These are phyloP conservation scores for Pyrgilauda ruficollis DNA, from an alignment of 2,113 vertebrate genomes.

Conservation along the genomic window DNA sequence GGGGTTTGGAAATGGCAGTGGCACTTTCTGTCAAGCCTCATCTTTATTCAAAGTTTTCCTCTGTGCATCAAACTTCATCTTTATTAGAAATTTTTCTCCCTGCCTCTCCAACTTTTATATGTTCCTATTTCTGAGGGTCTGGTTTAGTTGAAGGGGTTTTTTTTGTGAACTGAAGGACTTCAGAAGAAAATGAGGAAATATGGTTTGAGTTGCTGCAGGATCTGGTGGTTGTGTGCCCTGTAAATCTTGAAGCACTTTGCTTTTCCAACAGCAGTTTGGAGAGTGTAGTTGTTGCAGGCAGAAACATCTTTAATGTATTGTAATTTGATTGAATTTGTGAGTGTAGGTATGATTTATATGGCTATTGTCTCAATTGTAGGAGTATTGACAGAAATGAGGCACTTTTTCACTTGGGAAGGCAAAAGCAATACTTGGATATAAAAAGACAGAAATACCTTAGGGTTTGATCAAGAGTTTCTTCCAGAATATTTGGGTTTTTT, in stretches of 20 bases:
- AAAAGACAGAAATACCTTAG: neutral
- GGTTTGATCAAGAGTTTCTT: neutral
- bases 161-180: neutral
- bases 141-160: neutral
- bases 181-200: neutral
- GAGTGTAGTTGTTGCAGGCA: neutral
- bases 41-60: neutral
- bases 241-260: constrained; percentile 12
- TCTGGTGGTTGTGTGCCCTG: neutral
- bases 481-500: neutral
- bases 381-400: neutral
- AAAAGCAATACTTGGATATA: neutral
- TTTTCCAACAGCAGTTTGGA: neutral
- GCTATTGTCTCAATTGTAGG: neutral
- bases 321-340: neutral
- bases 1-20: neutral
- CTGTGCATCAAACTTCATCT: neutral
- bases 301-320: neutral
- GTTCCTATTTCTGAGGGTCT: neutral
- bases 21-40: neutral
- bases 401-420: neutral
- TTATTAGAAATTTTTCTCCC: neutral
- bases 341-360: neutral
- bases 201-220: neutral
- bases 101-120: neutral